Evolutionary conservation across 2,888 invertebrate species (phyloP), one percentile per base, ranked within the genome.

Genomic region (Sarcophaga variegata): DNA sequence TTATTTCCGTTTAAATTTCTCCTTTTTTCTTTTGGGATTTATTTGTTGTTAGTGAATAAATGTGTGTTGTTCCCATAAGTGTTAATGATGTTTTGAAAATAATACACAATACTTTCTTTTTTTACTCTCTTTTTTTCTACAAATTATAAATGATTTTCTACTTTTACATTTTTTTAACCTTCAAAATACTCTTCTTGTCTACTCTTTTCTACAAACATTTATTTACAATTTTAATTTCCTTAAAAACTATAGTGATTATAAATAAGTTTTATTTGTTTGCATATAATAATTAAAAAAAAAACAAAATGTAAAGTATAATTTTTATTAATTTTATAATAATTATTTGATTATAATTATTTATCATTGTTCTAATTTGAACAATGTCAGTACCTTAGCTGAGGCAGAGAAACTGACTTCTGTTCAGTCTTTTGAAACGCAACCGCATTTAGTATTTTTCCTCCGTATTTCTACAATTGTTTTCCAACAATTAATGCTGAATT

Each of bases 61-160:
- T 54, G 54, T 85, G 84, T 85, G 84, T 84, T 80, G 84, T 84
- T 80, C 76, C 71, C 71, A 59, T 84, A 80, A 80, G 71, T 80
- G 64, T 84, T 84, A 60, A 83, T 79, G 72, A 69, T 83, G 69
- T 64, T 47, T 45, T 54, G 54, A 54, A 14, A 17, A 54, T 54
- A 17, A 14, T 54, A 14, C 12, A 14, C 17, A 54, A 54, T 17
- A 54, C 14, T 14, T 14, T 54, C 12, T 14, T 54, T 54, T 45
- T 47, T 45, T 69, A 27, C 63, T 75, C 27, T 47, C 63, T 75
- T 47, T 75, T 45, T 60, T 2, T 63, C 37, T 64, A 63, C 63
- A 49, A 17, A 47, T 80, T 60, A 27, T 59, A 79, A n/a, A 10
- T 66, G 25, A 66, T 66, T 14, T 66, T 14, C 37, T 17, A 66